Evolutionary conservation across 2,888 invertebrate species (phyloP).

Genomic region (Pristionchus fissidentatus): DNA sequence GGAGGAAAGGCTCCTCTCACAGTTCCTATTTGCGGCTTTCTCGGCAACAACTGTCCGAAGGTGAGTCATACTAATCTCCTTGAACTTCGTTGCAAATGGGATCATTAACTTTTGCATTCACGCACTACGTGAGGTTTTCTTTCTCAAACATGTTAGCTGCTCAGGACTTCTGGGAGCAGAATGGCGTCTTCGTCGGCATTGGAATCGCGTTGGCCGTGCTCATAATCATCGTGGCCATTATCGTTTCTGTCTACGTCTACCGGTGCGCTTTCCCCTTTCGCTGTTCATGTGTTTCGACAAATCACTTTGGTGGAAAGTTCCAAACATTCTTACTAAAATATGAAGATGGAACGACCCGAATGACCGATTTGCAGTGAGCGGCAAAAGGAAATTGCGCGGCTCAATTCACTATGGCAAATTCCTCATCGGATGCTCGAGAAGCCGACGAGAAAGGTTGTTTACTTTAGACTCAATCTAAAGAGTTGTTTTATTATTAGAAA

Average conservation of each 20-base stretch:
- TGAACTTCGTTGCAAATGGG: background rate
- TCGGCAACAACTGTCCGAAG: conserved; percentile 39
- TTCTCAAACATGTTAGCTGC: background rate
- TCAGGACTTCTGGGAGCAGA: conserved; percentile 47
- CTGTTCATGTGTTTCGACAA: background rate
- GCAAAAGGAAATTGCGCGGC: conserved; percentile 40
- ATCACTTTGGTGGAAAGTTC: background rate
- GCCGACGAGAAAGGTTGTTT: conserved; percentile 7
- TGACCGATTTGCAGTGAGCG: conserved; percentile 23
- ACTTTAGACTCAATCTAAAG: background rate
- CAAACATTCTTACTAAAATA: background rate
- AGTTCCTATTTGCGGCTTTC: conserved; percentile 32
- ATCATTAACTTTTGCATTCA: background rate
- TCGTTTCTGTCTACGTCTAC: background rate
- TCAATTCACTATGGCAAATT: conserved; percentile 45
- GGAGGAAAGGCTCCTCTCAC: conserved; percentile 32
- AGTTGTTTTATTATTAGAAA: conserved; percentile 31
- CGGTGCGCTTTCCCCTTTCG: background rate
- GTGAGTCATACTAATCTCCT: background rate
- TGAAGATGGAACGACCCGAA: background rate
- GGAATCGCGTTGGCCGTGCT: background rate
- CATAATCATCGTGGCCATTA: background rate
- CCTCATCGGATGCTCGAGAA: conserved; percentile 23
- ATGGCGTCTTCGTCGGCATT: conserved; percentile 43
- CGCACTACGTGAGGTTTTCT: background rate